Evolutionary conservation across 2,888 invertebrate genomes (phyloP), one percentile per base, ranked within the genome.

Genomic region (Eumacrocentrus americanus): DNA sequence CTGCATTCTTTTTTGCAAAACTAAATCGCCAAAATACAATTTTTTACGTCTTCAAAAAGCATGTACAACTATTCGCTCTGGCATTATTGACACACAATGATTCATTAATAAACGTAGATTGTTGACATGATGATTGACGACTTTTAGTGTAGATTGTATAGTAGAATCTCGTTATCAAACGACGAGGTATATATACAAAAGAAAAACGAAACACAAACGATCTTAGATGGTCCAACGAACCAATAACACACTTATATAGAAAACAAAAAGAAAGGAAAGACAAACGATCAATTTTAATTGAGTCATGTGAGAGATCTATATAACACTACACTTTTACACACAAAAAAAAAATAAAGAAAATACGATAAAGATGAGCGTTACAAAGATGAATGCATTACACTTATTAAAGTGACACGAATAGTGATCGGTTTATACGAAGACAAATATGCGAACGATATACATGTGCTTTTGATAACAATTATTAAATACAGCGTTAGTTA

Each of bases 391-490:
- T 16, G n/a, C 38, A 34, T 35, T 44, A 55, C 53, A 53, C 58
- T 51, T 60, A 64, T 61, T 61, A 66, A 68, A 61, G 66, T 64
- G 66, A 62, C 63, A 68, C 66, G 69, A 67, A 65, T 64, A 68
- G 69, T 68, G 67, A 64, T 72, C 70, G 68, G 67, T 73, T 75
- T 72, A 73, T 70, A 69, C 71, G 63, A 72, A 60, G 58, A 63
- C 70, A 72, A 71, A 73, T 66, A 67, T 68, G 73, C 70, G 71
- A 12, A 76, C 70, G 69, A 70, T 76, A 78, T 77, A 77, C 77
- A 77, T 76, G 77, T 77, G 77, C 78, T 78, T 78, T 78, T 77
- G 76, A 78, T 78, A 78, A 78, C 75, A 68, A 75, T 70, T 77
- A 76, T 75, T 76, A 74, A 72, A 72, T 68, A 70, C 74, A 77